phyloP scores from a whole-genome alignment of 2,797 vertebrate genomes.

The Sebastes kiyomatsui region DNA sequence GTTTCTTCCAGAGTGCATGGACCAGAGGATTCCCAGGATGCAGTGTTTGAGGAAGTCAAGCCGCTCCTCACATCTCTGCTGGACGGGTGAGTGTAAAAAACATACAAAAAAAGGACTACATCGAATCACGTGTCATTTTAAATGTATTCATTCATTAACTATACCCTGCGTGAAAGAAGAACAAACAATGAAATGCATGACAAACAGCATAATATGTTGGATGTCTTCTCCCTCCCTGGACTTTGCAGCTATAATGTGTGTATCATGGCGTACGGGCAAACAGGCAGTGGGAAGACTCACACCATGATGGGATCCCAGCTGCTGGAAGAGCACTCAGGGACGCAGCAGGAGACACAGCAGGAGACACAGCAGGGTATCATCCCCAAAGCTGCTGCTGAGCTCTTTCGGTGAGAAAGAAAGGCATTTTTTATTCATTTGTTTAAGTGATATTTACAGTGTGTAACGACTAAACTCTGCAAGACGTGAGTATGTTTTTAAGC shows the following conservation, averaged over 20 bases:
- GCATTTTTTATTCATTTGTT: neutral
- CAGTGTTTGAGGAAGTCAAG: conserved; percentile 85
- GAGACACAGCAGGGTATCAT: conserved; percentile 81
- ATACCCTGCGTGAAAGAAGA: neutral
- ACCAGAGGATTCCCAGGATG: conserved; percentile 81
- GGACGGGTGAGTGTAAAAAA: conserved; percentile 83
- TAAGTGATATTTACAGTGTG: neutral
- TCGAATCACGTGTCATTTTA: neutral
- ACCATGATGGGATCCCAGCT: conserved; percentile 85
- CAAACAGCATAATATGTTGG: neutral
- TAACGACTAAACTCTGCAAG: neutral
- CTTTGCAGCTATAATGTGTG: conserved; percentile 87
- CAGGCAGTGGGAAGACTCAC: conserved; percentile 90
- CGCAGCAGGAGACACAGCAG: conserved; percentile 54
- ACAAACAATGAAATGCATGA: neutral
- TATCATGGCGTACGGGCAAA: conserved; percentile 92
- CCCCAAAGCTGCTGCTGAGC: conserved; percentile 85
- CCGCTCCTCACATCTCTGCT: conserved; percentile 87
- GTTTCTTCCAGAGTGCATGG: conserved; percentile 81
- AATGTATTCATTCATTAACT: neutral
- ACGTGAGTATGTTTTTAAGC: neutral
- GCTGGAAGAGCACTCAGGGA: conserved; percentile 24
- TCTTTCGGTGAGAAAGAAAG: conserved; percentile 82
- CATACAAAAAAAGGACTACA: neutral
- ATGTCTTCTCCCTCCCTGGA: neutral